Percentiles rank a stretch among this genome's conserved stretches.
Evolutionary conservation across 2,888 invertebrate species (phyloP).

Genomic region (Tipula helvola): DNA sequence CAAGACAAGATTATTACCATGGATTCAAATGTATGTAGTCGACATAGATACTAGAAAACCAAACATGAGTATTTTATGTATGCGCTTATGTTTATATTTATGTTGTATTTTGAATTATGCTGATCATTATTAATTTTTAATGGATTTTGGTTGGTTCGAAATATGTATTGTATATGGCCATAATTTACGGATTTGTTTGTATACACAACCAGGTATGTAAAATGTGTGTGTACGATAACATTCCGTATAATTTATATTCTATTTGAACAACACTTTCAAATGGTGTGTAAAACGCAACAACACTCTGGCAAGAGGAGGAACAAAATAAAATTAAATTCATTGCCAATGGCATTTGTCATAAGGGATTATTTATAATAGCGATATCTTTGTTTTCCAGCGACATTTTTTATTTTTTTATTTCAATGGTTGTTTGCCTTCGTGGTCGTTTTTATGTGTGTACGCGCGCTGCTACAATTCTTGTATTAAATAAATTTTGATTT

Average conservation of each 20-base stretch:
- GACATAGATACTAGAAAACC: background rate
- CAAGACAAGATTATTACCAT: background rate
- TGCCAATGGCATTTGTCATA: background rate
- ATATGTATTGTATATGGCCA: background rate
- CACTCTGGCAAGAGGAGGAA: background rate
- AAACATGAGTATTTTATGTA: background rate
- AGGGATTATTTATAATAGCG: background rate
- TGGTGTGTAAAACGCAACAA: background rate
- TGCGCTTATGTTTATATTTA: background rate
- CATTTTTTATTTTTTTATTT: background rate
- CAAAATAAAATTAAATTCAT: constrained; percentile 4
- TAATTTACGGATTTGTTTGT: background rate
- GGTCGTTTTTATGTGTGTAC: background rate
- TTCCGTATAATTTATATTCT: background rate
- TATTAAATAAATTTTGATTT: background rate
- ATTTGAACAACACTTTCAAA: background rate
- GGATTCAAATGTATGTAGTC: background rate
- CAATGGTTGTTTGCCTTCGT: background rate
- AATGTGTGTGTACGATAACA: background rate
- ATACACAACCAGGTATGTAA: background rate
- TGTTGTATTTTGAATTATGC: background rate
- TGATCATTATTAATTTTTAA: constrained; percentile 4
- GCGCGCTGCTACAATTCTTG: background rate
- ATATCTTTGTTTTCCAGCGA: background rate
- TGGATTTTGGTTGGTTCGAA: background rate